These are phyloP conservation scores for Phalacrocorax aristotelis DNA, from an alignment of 2,113 vertebrate genomes.

Conservation along the genomic window DNA sequence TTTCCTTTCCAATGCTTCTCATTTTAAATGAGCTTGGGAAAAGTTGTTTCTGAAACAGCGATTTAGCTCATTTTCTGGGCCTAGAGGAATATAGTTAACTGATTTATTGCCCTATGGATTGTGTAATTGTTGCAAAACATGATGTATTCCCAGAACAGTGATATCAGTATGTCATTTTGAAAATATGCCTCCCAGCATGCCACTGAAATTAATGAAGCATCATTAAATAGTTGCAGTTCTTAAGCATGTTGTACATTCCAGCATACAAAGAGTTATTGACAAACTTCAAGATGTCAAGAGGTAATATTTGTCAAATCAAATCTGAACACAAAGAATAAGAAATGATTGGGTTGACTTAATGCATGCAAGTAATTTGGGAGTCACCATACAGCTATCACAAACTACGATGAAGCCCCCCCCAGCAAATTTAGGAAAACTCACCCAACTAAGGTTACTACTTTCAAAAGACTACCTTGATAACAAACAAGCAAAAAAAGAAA, in stretches of 20 bases:
- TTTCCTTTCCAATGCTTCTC: neutral
- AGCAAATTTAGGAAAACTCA: neutral
- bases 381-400: neutral
- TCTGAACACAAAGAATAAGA: neutral
- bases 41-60: slow-evolving; percentile 24
- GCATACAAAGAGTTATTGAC: slow-evolving; percentile 32
- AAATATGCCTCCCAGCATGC: slow-evolving; percentile 50
- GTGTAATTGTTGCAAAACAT: slow-evolving; percentile 58
- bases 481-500: fast-evolving
- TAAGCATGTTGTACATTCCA: slow-evolving; percentile 1
- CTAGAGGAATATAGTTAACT: slow-evolving; percentile 29
- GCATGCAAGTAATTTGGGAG: neutral
- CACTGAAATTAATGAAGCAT: slow-evolving; percentile 43
- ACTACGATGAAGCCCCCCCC: neutral
- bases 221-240: slow-evolving; percentile 11
- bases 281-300: neutral
- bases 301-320: neutral
- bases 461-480: neutral
- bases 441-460: neutral
- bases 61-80: slow-evolving; percentile 45
- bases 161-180: slow-evolving; percentile 48
- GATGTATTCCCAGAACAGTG: slow-evolving; percentile 58
- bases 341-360: neutral
- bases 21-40: slow-evolving; percentile 13
- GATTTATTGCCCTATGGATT: slow-evolving; percentile 48